Evolutionary conservation across 2,888 invertebrate genomes (phyloP).

Genomic region (Plagodis pulveraria): DNA sequence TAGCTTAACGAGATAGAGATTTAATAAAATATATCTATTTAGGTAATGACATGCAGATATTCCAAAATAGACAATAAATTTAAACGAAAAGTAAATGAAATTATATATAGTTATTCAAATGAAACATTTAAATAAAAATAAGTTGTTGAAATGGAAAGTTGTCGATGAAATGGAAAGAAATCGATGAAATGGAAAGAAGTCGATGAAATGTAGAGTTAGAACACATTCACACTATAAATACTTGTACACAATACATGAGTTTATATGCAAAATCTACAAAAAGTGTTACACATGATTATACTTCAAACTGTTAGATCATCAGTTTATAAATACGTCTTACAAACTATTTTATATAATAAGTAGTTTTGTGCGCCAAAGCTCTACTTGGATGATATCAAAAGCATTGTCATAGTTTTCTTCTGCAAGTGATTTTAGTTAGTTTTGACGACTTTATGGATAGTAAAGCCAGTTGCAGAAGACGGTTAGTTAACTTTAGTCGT

Average conservation of each 20-base stretch:
- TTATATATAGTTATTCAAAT: too few species aligned
- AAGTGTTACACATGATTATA: slow-evolving; percentile 80
- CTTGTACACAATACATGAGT: slow-evolving; percentile 79
- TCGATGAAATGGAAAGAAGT: slow-evolving; percentile 52
- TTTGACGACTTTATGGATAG: slow-evolving; percentile 22
- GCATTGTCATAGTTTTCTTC: slow-evolving; percentile 51
- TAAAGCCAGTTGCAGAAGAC: slow-evolving; percentile 51
- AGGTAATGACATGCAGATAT: slow-evolving; percentile 7
- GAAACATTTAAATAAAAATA: too few species aligned
- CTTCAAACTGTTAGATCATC: slow-evolving; percentile 74
- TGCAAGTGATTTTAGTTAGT: slow-evolving; percentile 41
- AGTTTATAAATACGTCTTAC: slow-evolving; percentile 73
- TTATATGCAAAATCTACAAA: slow-evolving; percentile 82
- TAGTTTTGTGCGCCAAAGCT: slow-evolving; percentile 81
- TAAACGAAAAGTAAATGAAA: too few species aligned
- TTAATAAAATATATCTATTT: not conserved
- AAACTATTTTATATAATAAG: slow-evolving; percentile 69
- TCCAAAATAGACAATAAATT: too few species aligned
- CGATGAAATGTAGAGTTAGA: slow-evolving; percentile 59
- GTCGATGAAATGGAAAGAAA: slow-evolving; percentile 25
- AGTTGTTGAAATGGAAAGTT: too few species aligned
- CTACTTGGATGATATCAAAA: slow-evolving; percentile 71
- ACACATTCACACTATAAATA: slow-evolving; percentile 78
- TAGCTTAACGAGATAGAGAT: slow-evolving; percentile 5
- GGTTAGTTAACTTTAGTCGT: slow-evolving; percentile 32